phyloP scores from a whole-genome alignment of 1,140 invertebrate species.

The Rhopalosiphum maidis region DNA sequence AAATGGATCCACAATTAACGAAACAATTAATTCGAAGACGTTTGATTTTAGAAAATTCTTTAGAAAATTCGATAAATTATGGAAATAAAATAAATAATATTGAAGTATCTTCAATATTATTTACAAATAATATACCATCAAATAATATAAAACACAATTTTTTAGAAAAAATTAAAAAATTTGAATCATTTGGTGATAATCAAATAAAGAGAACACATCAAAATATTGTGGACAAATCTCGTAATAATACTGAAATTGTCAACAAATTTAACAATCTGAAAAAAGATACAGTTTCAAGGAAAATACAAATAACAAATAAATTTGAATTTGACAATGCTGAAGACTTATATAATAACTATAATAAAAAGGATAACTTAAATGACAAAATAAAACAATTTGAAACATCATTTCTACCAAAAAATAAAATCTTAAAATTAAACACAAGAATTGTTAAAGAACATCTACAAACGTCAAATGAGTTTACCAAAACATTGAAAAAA shows the following conservation, averaged over 20 bases:
- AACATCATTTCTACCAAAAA: not conserved
- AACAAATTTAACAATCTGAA: slow-evolving; percentile 20
- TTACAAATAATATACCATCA: not conserved
- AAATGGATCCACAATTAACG: slow-evolving; percentile 45
- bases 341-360: not conserved
- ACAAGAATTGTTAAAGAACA: not conserved
- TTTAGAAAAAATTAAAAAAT: slow-evolving; percentile 39
- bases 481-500: not conserved
- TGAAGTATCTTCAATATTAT: not conserved
- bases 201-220: not conserved
- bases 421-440: not conserved
- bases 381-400: slow-evolving; percentile 32
- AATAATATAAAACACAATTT: slow-evolving; percentile 37
- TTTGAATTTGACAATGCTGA: not conserved
- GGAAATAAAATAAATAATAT: slow-evolving; percentile 17
- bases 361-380: not conserved
- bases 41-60: slow-evolving; percentile 43
- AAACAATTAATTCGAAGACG: slow-evolving; percentile 46
- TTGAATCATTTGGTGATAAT: slow-evolving; percentile 36
- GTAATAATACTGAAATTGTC: not conserved
- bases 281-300: not conserved
- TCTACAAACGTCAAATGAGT: not conserved
- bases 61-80: not conserved
- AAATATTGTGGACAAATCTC: not conserved
- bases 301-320: not conserved